Evolutionary conservation across 2,888 invertebrate species (phyloP), one percentile per base, ranked within the genome.

Genomic region (Pseudococcus jackbeardsleyi): DNA sequence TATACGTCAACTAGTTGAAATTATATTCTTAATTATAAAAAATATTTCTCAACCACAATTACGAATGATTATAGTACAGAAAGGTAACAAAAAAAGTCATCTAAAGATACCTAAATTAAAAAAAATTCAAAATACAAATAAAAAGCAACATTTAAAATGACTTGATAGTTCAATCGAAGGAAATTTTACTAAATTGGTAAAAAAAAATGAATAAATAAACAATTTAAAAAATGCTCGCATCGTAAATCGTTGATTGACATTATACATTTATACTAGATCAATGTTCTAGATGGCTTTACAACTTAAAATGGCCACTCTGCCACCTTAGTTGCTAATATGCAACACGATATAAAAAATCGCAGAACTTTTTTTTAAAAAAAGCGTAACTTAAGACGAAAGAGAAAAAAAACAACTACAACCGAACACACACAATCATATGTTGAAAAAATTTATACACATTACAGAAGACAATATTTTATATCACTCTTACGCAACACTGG

Each of bases 51-150:
- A 50, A 54, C 59, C 50, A 85, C 22, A 59, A 54, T 85, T 59
- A 85, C 85, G 33, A 54, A 54, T 77, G 39, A 77, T 77, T 77
- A 77, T 77, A 77, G 77, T 77, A 77, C 77, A 77, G 77, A 77
- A 77, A 77, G 39, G 77, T 77, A 77, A 77, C 77, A 77, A 77
- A 77, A 72, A 77, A 77, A 68, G 12, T 42, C 77, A 77, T 77
- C 77, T 77, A 77, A 33, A 2, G 15, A 77, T n/a, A 42, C n/a
- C 9, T 26, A 77, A 15, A 17, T n/a, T 77, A 39, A 33, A 77
- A 33, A 77, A 26, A 77, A 77, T 77, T 26, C 54, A 54, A 77
- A 77, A 77, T 77, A 77, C 77, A 39, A 77, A 77, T 77, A 77
- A 77, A 77, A 77, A 77, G 77, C 77, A 77, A 77, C 77, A 42